These are phyloP conservation scores for Pseudorhombus dupliciocellatus DNA, from an alignment of 2,113 vertebrate species.

Conservation along the genomic window DNA sequence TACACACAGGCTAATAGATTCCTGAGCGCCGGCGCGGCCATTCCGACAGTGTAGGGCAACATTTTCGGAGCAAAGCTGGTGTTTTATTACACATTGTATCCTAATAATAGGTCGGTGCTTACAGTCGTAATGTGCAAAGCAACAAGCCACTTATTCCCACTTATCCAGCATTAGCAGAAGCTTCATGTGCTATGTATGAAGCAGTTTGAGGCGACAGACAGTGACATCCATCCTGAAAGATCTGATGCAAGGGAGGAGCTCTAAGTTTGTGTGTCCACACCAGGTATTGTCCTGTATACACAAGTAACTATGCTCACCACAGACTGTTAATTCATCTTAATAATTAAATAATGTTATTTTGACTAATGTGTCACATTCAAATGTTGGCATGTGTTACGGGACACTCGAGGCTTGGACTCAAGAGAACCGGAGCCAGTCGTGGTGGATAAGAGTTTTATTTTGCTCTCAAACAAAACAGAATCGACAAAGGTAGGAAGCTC, in stretches of 20 bases:
- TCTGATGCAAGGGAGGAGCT: not conserved
- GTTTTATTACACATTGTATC: slow-evolving; percentile 73
- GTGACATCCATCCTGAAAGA: not conserved
- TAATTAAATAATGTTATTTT: too few species aligned
- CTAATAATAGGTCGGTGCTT: slow-evolving; percentile 64
- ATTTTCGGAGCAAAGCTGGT: slow-evolving; percentile 61
- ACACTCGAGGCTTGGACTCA: too few species aligned
- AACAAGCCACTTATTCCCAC: slow-evolving; percentile 41
- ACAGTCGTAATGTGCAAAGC: slow-evolving; percentile 43
- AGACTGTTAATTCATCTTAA: too few species aligned
- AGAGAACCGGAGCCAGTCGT: too few species aligned
- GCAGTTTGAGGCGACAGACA: not conserved
- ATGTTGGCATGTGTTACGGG: too few species aligned
- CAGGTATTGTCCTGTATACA: too few species aligned
- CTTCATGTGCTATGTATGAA: slow-evolving; percentile 16
- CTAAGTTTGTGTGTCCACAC: too few species aligned
- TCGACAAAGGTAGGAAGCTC: too few species aligned
- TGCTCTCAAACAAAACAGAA: too few species aligned
- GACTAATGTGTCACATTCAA: too few species aligned
- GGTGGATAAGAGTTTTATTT: too few species aligned
- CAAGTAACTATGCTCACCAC: too few species aligned
- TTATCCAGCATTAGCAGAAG: slow-evolving; percentile 35
- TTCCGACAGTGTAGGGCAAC: slow-evolving; percentile 67
- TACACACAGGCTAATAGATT: slow-evolving; percentile 76
- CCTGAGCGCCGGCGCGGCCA: slow-evolving; percentile 57